Percentiles rank a stretch among this genome's conserved stretches.
phyloP scores from a whole-genome alignment of 2,113 vertebrate genomes.

The Verasper variegatus region DNA sequence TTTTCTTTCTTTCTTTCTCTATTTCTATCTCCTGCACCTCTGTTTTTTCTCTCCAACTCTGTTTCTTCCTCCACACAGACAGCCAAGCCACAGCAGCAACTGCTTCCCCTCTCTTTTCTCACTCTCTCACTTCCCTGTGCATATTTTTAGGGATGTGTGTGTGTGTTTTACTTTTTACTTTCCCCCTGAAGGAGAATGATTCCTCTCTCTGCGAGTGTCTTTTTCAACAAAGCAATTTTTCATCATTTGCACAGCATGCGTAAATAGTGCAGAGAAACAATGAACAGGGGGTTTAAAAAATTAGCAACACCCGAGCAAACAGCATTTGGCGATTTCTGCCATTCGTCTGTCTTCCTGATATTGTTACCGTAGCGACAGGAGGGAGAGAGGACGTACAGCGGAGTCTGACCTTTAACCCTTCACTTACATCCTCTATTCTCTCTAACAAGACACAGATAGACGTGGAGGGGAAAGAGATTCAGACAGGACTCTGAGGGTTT shows the following conservation, averaged over 20 bases:
- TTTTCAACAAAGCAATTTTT: constrained; percentile 61
- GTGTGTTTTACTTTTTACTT: background rate
- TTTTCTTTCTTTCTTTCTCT: constrained; percentile 30
- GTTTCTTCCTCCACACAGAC: constrained; percentile 48
- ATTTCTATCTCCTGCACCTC: constrained; percentile 54
- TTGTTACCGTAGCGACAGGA: constrained; percentile 41
- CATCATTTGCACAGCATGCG: constrained; percentile 63
- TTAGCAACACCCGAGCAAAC: constrained; percentile 2
- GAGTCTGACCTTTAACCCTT: constrained; percentile 57
- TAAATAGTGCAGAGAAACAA: constrained; percentile 34
- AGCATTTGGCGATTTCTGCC: constrained; percentile 22
- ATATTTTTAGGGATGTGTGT: constrained; percentile 64
- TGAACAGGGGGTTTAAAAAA: constrained; percentile 20
- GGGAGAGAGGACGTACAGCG: background rate
- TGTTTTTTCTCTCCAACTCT: constrained; percentile 58
- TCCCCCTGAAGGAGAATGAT: constrained; percentile 31
- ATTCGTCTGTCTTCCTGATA: constrained; percentile 20
- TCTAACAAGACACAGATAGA: constrained; percentile 40
- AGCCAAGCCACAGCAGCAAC: constrained; percentile 52
- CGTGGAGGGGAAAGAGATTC: background rate
- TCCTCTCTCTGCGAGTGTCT: constrained; percentile 1
- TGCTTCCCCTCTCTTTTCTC: constrained; percentile 45
- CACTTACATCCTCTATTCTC: constrained; percentile 33
- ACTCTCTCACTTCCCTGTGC: constrained; percentile 39
- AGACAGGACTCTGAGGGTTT: constrained; percentile 41